Conservation (phyloP, 1,140 invertebrate genomes). For the Drosophila kepulauana region DNA sequence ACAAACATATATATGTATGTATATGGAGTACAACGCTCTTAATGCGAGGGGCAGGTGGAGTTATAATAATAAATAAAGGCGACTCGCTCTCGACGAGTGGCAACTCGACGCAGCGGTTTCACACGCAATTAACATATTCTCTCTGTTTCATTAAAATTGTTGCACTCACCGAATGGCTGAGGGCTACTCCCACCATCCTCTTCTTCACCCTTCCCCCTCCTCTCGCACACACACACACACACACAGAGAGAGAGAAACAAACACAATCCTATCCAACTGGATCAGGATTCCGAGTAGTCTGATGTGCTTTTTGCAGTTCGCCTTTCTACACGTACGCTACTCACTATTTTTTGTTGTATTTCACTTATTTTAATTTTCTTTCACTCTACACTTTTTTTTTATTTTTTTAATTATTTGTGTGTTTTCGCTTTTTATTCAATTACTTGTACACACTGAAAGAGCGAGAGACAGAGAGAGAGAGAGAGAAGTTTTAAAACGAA, state of each 20-base stretch:
- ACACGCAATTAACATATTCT: constrained; percentile 82
- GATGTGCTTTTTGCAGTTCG: constrained; percentile 35
- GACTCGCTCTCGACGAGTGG: constrained; percentile 60
- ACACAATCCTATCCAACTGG: not conserved
- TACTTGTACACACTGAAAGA: constrained; percentile 55
- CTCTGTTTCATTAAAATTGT: constrained; percentile 78
- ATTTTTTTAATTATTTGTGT: constrained; percentile 41
- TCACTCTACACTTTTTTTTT: not conserved
- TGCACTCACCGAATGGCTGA: constrained; percentile 62
- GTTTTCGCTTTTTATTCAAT: constrained; percentile 72
- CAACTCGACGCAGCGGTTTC: constrained; percentile 75
- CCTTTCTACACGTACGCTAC: constrained; percentile 44
- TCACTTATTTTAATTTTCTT: not conserved
- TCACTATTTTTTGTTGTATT: constrained; percentile 42
- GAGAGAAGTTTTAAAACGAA: constrained; percentile 21
- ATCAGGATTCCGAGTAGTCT: constrained; percentile 21
- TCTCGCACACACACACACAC: no score
- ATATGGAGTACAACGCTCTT: constrained; percentile 18
- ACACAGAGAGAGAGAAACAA: not conserved
- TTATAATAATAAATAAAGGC: constrained; percentile 78
- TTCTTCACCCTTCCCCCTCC: not conserved
- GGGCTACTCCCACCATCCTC: not conserved
- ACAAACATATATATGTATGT: no score
- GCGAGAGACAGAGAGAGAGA: not conserved
- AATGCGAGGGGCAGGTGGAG: constrained; percentile 26